Base-by-base conservation (phyloP, 2,797 vertebrate species). In the Pantherophis alleghaniensis region DNA sequence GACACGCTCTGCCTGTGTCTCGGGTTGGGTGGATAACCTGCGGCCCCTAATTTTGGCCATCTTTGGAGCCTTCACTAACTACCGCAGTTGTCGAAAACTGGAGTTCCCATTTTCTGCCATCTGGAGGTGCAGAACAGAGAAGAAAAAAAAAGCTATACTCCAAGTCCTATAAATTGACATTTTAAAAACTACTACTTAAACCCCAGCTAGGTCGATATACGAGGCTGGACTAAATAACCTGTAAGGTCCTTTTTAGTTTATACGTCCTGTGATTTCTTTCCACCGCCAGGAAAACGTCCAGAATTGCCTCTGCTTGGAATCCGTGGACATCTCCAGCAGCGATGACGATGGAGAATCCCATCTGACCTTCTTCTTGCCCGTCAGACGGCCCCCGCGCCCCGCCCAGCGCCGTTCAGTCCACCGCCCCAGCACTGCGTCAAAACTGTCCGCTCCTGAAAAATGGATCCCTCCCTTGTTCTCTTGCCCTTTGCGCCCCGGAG, bases 241-340 rank as follows among this genome's bases (percentile, higher is more conserved):
- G 20, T 5, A 20, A 24, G 9, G 9, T 47, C 74, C 20, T 20
- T 47, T 42, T 83, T 42, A 24, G 20, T 20, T 83, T 12, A 37
- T 16, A 28, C 2, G 26, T 66, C n/a, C 42, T 66, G 3, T 90
- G 51, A 28, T 90, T 51, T 74, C 53, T 55, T 51, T 91, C 47
- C 86, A 28, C 47, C 79, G 91, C 60, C 86, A 96, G 96, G 96
- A 97, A 47, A 97, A 98, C 96, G 95, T 92, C 47, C 79, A 87
- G 32, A 60, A 94, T 91, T 96, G 91, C 32, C 94, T 94, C 55
- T 93, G 90, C 1, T 93, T 92, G 66, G 92, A 92, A 86, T 92
- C 93, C 89, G 61, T 86, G 22, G 92, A 94, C 7, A 91, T 57
- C 93, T 98, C 96, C 0, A 97, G 97, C 92, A 96, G 98, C 1